Conservation (phyloP, 2,888 invertebrate genomes). For the Anodontia alba region DNA sequence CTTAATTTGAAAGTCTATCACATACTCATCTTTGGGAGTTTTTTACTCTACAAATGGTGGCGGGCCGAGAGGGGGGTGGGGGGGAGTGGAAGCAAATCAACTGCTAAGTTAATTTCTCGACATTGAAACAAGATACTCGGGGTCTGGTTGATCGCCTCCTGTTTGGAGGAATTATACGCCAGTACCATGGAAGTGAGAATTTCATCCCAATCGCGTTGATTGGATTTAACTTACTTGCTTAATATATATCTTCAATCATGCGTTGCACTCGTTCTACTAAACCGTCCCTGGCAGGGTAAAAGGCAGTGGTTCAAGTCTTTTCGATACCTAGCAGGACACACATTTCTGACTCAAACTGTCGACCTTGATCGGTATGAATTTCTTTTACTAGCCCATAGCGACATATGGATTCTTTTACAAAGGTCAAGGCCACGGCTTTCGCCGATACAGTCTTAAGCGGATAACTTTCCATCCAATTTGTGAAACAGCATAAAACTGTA, state of each 20-base stretch:
- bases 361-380: constrained; percentile 50
- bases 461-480: constrained; percentile 27
- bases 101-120: constrained; percentile 22
- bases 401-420: constrained; percentile 40
- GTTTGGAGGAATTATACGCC: constrained; percentile 34
- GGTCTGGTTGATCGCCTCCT: constrained; percentile 22
- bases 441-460: constrained; percentile 27
- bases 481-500: constrained; percentile 33
- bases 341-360: constrained; percentile 36
- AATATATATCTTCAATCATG: constrained; percentile 41
- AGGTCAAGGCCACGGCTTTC: constrained; percentile 27
- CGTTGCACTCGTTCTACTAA: constrained; percentile 45
- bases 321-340: constrained; percentile 37
- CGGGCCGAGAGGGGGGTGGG: neutral
- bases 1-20: neutral
- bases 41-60: neutral
- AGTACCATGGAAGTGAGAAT: constrained; percentile 18
- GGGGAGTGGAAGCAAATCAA: constrained; percentile 32
- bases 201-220: constrained; percentile 51
- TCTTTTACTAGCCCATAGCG: constrained; percentile 39
- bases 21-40: neutral
- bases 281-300: constrained; percentile 51
- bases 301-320: constrained; percentile 53
- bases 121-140: constrained; percentile 33
- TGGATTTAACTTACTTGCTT: constrained; percentile 23